phyloP scores from a whole-genome alignment of 2,113 vertebrate species.

The Pelusios castaneus region DNA sequence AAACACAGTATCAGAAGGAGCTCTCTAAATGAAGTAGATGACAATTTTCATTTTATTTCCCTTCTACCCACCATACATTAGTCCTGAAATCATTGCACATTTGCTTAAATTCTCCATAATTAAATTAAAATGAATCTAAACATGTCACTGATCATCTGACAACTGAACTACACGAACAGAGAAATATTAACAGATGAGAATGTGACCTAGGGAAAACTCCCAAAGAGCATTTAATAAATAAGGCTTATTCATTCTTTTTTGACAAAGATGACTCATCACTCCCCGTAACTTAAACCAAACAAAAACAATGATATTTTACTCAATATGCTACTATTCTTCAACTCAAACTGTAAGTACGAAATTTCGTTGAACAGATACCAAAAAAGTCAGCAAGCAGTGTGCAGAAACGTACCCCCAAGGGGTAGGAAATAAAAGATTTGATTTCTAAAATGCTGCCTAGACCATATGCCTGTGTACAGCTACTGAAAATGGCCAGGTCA shows the following conservation, averaged over 20 bases:
- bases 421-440: background rate
- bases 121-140: background rate
- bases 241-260: background rate
- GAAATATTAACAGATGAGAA: background rate
- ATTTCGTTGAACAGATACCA: background rate
- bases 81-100: background rate
- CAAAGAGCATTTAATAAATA: background rate
- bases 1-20: fast-evolving
- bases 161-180: background rate
- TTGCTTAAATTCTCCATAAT: background rate
- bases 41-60: background rate
- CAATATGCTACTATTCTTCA: background rate
- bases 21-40: background rate
- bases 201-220: background rate
- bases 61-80: background rate
- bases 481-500: fast-evolving
- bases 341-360: background rate
- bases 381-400: background rate
- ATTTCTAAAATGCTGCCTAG: background rate
- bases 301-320: background rate
- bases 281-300: background rate
- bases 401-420: background rate
- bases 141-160: background rate
- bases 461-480: fast-evolving
- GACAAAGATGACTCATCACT: background rate